Base-by-base conservation (phyloP, 2,888 invertebrate genomes). In the Spisula solida region DNA sequence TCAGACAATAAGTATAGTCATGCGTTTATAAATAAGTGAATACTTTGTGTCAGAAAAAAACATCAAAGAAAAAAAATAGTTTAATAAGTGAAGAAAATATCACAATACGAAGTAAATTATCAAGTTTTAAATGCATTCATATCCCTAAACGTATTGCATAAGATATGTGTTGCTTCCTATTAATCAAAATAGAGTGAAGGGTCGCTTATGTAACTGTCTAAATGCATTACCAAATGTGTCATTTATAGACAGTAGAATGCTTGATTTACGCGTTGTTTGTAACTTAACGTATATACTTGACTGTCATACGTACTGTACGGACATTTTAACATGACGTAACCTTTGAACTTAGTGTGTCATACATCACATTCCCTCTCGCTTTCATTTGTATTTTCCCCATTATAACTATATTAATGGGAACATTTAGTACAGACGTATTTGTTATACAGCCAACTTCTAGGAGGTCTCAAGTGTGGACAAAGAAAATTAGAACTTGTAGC, bases 251-350 rank as follows among this genome's bases (percentile, higher is more conserved):
- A 78, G 34, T 6, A 56, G 29, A 70, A n/a, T 20, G 34, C 55
- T 66, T 86, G 86, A 86, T 86, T 86, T 81, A 86, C 66, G 41
- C 34, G 75, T 34, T 60, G 60, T 81, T 75, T 56, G 81, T 86
- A 86, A 60, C 81, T 86, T 60, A 86, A 81, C 31, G 55, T 75
- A 75, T 70, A 86, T 81, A 70, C 29, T 75, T 41, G 16, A 8
- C 60, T 86, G 86, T 86, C 86, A 86, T 18, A 20, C 29, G 41
- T 31, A 81, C 70, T 81, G 75, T 81, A 66, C 29, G 81, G 48
- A 48, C 66, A 81, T 81, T 66, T n/a, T 81, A 81, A 81, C 81
- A 81, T 82, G 70, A 82, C 51, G 81, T 75, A 86, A 82, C 81
- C 66, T 81, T 60, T 81, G 25, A 66, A 47, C 75, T 34, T 16